phyloP scores from a whole-genome alignment of 2,888 invertebrate genomes.

The Ectemnius lituratus region DNA sequence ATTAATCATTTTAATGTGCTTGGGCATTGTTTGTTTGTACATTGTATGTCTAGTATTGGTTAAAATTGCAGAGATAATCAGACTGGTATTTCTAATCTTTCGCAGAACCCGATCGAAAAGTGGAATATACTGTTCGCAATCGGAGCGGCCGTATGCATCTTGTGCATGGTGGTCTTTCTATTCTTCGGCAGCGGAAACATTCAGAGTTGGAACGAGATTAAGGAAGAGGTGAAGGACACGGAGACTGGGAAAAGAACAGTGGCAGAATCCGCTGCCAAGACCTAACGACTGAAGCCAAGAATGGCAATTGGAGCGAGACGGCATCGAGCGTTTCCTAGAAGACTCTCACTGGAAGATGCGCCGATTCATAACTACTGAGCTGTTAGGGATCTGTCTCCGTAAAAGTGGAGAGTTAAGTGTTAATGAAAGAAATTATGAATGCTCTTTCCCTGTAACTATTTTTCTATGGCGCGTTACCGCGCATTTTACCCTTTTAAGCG shows the following conservation, averaged over 20 bases:
- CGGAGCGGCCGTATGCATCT: constrained; percentile 71
- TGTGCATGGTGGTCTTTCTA: constrained; percentile 73
- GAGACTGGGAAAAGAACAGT: background rate
- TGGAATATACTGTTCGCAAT: constrained; percentile 76
- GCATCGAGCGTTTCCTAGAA: background rate
- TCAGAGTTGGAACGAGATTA: constrained; percentile 75
- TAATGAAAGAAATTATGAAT: constrained; percentile 3
- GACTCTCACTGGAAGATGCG: background rate
- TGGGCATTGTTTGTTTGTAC: background rate
- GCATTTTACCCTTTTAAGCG: background rate
- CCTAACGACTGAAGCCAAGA: constrained; percentile 3
- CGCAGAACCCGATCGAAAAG: constrained; percentile 74
- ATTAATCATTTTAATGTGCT: too few species aligned
- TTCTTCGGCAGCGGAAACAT: constrained; percentile 74
- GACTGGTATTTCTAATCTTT: constrained; percentile 7
- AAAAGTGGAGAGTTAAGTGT: background rate
- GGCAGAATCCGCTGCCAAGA: background rate
- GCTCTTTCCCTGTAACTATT: constrained; percentile 9
- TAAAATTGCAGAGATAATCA: background rate
- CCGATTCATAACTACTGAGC: background rate
- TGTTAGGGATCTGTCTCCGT: too few species aligned
- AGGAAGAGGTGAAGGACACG: background rate
- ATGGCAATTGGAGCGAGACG: background rate
- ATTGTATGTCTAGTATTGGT: background rate
- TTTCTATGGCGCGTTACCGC: background rate